Evolutionary conservation across 2,797 vertebrate species (phyloP), one percentile per base, ranked within the genome.

Genomic region (Microhierax caerulescens): DNA sequence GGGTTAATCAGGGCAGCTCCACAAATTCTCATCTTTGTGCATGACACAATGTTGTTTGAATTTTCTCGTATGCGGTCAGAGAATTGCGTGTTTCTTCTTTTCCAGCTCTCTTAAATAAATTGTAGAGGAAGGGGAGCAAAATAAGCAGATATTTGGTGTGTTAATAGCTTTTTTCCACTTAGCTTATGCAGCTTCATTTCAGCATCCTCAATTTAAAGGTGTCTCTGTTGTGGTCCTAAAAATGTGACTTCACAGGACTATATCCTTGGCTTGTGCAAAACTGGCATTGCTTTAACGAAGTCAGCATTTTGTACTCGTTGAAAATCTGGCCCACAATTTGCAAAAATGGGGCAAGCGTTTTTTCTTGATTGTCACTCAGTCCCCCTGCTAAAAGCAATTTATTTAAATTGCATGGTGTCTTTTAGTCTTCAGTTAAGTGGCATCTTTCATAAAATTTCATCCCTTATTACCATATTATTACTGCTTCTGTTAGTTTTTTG

Each of bases 341-440:
- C 60, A 84, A 51, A 94, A 96, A 47, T 12, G 53, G 56, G 41
- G 73, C 56, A 37, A 43, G 86, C 86, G 0, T 43, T 83, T 50
- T 32, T 13, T 27, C 65, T 72, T 74, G 17, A 67, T 78, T 73
- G 85, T 88, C 90, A 39, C 88, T 87, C 68, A 34, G 93, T 65
- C 51, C 69, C 69, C 54, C 77, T 54, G 88, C 82, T 78, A 88
- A 92, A 87, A 89, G 88, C 82, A 93, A 91, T 96, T 95, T 74
- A 81, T 87, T 94, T 48, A 84, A 95, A 97, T 96, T 95, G 89
- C 82, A 83, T 45, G 56, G 80, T 94, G 89, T 85, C 95, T 96
- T 74, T 85, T 77, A 93, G 72, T 75, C 64, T 75, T 91, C 76
- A 30, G 89, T 94, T 84, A 95, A 96, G 95, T 96, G 96, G 89